These are phyloP conservation scores for Sus cebifrons DNA, from an alignment of 2,797 vertebrate genomes.

Conservation along the genomic window DNA sequence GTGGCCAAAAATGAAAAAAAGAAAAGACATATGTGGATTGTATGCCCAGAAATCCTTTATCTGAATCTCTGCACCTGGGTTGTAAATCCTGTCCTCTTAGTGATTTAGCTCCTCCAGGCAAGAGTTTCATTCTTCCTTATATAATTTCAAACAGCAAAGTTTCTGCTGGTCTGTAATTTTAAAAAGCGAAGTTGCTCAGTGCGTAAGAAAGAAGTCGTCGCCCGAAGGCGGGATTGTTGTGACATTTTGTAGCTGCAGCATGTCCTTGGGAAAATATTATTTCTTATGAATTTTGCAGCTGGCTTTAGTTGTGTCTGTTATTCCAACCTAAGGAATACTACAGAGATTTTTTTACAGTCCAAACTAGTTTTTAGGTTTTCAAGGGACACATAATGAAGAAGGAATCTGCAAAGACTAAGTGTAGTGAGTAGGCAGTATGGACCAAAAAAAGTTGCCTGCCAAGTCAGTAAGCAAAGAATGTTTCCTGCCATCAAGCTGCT, in stretches of 20 bases:
- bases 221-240: conserved; percentile 1
- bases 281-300: conserved; percentile 36
- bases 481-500: not conserved
- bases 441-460: not conserved
- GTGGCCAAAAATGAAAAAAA: not conserved
- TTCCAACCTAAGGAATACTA: conserved; percentile 19
- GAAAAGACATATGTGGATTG: not conserved
- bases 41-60: conserved; percentile 26
- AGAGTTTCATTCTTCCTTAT: conserved; percentile 40
- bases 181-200: conserved; percentile 61
- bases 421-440: not conserved
- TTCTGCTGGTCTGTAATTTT: conserved; percentile 48
- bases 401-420: conserved; percentile 23
- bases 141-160: conserved; percentile 57
- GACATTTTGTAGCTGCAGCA: conserved; percentile 48
- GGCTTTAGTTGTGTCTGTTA: conserved; percentile 45
- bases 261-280: conserved; percentile 49
- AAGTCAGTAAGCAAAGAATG: not conserved
- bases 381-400: conserved; percentile 7
- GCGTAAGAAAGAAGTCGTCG: conserved; percentile 45
- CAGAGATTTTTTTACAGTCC: conserved; percentile 39
- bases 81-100: conserved; percentile 37
- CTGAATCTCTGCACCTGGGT: conserved; percentile 28
- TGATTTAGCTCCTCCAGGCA: not conserved
- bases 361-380: conserved; percentile 63